Conservation (phyloP, 2,797 vertebrate species). For the Silurus lanzhouensis region DNA sequence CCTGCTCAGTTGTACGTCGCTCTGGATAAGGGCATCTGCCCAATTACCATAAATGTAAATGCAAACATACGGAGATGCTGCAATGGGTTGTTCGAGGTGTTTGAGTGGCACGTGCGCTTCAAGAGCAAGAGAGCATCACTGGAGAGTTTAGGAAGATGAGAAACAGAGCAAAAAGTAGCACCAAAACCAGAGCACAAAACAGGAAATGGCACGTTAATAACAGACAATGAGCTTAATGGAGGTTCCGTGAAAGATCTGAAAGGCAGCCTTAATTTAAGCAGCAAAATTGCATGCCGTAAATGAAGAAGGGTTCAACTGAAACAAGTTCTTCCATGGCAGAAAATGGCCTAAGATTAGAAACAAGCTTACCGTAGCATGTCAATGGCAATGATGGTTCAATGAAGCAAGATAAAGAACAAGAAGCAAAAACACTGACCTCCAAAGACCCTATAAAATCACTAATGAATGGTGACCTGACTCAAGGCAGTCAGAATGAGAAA, state of each 20-base stretch:
- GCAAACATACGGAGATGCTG: no score
- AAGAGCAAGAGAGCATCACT: no score
- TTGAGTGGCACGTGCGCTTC: no score
- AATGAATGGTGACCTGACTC: conserved; percentile 87
- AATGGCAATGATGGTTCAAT: conserved; percentile 80
- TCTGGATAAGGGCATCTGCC: no score
- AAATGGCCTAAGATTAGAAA: conserved; percentile 61
- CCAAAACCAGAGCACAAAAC: conserved; percentile 58
- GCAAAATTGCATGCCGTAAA: conserved; percentile 57
- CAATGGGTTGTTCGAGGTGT: no score
- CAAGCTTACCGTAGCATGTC: conserved; percentile 72
- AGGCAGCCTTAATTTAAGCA: conserved; percentile 56
- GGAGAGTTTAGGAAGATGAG: background rate
- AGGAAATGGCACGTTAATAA: conserved; percentile 58
- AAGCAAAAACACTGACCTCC: conserved; percentile 67
- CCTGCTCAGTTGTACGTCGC: no score
- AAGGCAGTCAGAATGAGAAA: conserved; percentile 71
- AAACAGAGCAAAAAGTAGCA: conserved; percentile 36
- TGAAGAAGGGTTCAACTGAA: conserved; percentile 53
- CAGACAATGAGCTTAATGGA: conserved; percentile 73
- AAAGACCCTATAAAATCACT: conserved; percentile 82
- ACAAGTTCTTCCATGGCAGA: conserved; percentile 58
- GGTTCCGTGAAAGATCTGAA: conserved; percentile 52
- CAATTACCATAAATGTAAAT: no score
- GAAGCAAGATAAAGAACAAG: conserved; percentile 67